Evolutionary conservation across 2,888 invertebrate species (phyloP).

Genomic region (Hylaea fasciaria): DNA sequence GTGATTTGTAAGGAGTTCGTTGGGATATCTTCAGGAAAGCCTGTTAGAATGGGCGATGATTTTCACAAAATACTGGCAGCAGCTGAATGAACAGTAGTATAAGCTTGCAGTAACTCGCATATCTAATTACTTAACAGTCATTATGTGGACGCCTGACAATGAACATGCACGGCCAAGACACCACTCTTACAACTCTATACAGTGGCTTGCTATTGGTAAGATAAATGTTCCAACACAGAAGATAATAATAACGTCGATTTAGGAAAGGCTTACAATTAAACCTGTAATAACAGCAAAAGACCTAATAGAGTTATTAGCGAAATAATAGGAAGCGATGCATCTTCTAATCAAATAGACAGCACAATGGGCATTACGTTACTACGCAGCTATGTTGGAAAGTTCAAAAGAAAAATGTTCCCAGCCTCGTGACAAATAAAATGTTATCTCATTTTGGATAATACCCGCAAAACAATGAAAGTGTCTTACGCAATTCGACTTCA

Average conservation of each 20-base stretch:
- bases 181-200: too few relatives aligned
- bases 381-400: conserved; percentile 65
- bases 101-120: too few relatives aligned
- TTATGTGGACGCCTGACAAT: too few relatives aligned
- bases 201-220: too few relatives aligned
- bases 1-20: too few relatives aligned
- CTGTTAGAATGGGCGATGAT: too few relatives aligned
- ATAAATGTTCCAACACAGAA: not conserved
- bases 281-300: conserved; percentile 11
- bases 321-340: conserved; percentile 36
- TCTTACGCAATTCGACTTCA: conserved; percentile 38
- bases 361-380: conserved; percentile 62
- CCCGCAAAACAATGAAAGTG: conserved; percentile 69
- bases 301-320: conserved; percentile 27
- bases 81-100: too few relatives aligned
- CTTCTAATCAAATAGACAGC: conserved; percentile 39
- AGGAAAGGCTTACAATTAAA: not conserved
- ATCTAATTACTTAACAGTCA: too few relatives aligned
- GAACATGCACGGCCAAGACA: too few relatives aligned
- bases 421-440: conserved; percentile 63
- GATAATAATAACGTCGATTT: not conserved
- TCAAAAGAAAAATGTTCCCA: conserved; percentile 70
- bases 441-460: conserved; percentile 76
- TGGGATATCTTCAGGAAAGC: too few relatives aligned
- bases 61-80: too few relatives aligned